phyloP scores from a whole-genome alignment of 2,113 vertebrate species.

The Tupaia tana region DNA sequence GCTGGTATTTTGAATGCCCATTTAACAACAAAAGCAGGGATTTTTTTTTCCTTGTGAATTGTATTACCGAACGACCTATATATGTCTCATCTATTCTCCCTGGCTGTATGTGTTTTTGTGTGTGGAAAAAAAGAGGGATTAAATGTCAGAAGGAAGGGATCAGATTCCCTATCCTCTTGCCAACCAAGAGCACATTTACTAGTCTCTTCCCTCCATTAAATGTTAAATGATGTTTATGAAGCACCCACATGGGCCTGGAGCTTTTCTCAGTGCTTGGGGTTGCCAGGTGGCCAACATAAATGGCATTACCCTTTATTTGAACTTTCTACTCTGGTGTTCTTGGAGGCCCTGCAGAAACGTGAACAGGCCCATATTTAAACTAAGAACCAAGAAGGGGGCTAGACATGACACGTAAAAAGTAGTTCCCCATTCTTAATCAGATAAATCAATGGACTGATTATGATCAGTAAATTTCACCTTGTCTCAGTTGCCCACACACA shows the following conservation, averaged over 20 bases:
- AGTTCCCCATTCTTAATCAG: not conserved
- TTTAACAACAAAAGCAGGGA: slow-evolving; percentile 57
- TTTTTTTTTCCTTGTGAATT: not conserved
- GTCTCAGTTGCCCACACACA: not conserved
- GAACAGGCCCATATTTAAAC: slow-evolving; percentile 48
- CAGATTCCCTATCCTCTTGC: slow-evolving; percentile 76
- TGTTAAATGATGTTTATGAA: slow-evolving; percentile 77
- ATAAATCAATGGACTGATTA: not conserved
- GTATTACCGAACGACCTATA: slow-evolving; percentile 51
- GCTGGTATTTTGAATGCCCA: slow-evolving; percentile 19
- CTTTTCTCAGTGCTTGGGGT: slow-evolving; percentile 62
- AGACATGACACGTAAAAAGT: not conserved
- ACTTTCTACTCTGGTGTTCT: slow-evolving; percentile 76
- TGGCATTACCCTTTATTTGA: slow-evolving; percentile 79
- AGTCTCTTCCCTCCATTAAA: slow-evolving; percentile 81
- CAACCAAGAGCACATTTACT: slow-evolving; percentile 78
- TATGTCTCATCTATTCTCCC: slow-evolving; percentile 42
- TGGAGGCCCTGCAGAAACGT: slow-evolving; percentile 53
- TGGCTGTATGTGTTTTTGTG: slow-evolving; percentile 50
- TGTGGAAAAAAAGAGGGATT: slow-evolving; percentile 60
- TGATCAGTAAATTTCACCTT: not conserved
- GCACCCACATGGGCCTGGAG: slow-evolving; percentile 78
- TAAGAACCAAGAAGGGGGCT: not conserved
- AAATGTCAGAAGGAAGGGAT: slow-evolving; percentile 75
- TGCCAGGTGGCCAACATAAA: slow-evolving; percentile 79